These are phyloP conservation scores for Agapostemon virescens DNA, from an alignment of 2,888 invertebrate genomes.

Conservation along the genomic window DNA sequence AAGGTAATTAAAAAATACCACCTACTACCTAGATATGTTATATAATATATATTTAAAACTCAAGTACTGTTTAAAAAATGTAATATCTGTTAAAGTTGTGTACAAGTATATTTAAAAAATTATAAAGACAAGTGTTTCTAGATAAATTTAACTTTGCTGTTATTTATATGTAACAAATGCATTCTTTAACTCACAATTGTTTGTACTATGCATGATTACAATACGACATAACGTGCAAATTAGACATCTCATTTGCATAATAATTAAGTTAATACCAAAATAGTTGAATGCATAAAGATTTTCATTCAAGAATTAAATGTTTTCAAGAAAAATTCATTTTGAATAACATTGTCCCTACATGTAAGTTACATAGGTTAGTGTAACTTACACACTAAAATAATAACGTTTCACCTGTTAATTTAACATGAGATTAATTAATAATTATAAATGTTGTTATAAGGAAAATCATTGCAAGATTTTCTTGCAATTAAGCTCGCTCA, in stretches of 20 bases:
- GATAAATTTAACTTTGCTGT: background rate
- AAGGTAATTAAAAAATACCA: constrained; percentile 76
- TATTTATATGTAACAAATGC: background rate
- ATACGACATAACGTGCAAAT: background rate
- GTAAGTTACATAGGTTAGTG: constrained; percentile 1
- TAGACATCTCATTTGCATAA: background rate
- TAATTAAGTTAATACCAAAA: background rate
- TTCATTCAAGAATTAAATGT: background rate
- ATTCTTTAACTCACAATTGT: too few species aligned
- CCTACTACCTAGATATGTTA: constrained; percentile 70
- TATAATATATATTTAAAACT: constrained; percentile 70
- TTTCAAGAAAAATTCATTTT: background rate
- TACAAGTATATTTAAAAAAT: background rate
- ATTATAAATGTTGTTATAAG: background rate
- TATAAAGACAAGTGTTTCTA: background rate
- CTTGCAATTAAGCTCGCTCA: constrained; percentile 21
- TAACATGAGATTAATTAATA: background rate
- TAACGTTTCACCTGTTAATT: background rate
- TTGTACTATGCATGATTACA: background rate
- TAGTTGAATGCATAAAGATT: background rate
- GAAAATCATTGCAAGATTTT: constrained; percentile 33
- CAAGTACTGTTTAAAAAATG: constrained; percentile 49
- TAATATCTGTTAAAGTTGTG: background rate
- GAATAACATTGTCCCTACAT: background rate
- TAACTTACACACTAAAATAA: background rate